These are phyloP conservation scores for Donacobius atricapilla DNA, from an alignment of 2,113 vertebrate genomes.

Conservation along the genomic window DNA sequence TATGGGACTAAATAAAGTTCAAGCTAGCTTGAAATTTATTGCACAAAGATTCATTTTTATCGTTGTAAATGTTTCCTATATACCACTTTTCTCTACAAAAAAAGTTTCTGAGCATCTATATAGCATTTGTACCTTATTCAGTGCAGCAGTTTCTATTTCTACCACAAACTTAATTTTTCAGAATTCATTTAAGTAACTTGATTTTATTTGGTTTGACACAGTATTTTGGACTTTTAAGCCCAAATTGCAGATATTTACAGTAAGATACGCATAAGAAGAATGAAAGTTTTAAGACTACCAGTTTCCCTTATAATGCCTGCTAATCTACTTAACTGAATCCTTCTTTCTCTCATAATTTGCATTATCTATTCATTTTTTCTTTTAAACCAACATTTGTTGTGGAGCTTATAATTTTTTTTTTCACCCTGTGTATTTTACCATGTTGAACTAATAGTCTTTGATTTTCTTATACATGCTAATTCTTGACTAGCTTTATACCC, in stretches of 20 bases:
- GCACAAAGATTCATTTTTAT: background rate
- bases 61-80: background rate
- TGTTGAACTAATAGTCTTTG: background rate
- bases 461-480: background rate
- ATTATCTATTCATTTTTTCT: background rate
- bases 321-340: constrained; percentile 23
- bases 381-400: background rate
- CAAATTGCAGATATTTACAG: background rate
- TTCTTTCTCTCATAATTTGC: constrained; percentile 17
- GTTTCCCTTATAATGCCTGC: background rate
- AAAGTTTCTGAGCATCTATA: background rate
- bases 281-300: background rate
- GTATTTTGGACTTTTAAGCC: background rate
- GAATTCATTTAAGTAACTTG: background rate
- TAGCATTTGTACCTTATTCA: background rate
- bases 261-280: background rate
- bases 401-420: background rate
- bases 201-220: background rate
- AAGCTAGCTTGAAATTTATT: background rate
- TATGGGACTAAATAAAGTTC: background rate
- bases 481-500: background rate
- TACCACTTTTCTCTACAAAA: background rate
- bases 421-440: background rate
- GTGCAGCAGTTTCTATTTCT: background rate
- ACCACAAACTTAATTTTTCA: background rate